A percentile compares a stretch with the other conserved stretches of the same genome.
phyloP scores from a whole-genome alignment of 2,113 vertebrate genomes.

The Xiphophorus couchianus region DNA sequence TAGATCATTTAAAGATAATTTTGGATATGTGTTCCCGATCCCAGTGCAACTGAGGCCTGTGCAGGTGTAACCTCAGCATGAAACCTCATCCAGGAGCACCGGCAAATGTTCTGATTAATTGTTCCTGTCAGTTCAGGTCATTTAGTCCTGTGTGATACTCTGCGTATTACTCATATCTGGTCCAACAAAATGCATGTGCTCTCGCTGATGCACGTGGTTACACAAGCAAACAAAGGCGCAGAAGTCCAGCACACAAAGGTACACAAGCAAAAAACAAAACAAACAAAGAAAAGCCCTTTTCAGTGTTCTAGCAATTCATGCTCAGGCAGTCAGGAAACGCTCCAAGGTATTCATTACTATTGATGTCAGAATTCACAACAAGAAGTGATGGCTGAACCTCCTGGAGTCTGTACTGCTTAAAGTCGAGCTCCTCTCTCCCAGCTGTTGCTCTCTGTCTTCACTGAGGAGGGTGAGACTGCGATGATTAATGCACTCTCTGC shows the following conservation, averaged over 20 bases:
- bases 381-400: constrained; percentile 75
- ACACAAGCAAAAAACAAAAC: constrained; percentile 42
- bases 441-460: constrained; percentile 70
- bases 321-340: constrained; percentile 65
- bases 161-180: constrained; percentile 62
- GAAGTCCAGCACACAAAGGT: constrained; percentile 36
- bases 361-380: constrained; percentile 75
- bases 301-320: constrained; percentile 57
- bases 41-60: constrained; percentile 44
- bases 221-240: constrained; percentile 22
- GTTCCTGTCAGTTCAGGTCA: constrained; percentile 58
- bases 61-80: constrained; percentile 72
- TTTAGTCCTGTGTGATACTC: constrained; percentile 59
- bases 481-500: constrained; percentile 75
- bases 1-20: constrained; percentile 57
- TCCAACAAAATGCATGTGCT: constrained; percentile 28
- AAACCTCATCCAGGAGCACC: constrained; percentile 49
- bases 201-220: constrained; percentile 11
- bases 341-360: constrained; percentile 78
- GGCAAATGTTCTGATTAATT: constrained; percentile 70
- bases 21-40: constrained; percentile 36
- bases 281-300: constrained; percentile 39
- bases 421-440: constrained; percentile 63
- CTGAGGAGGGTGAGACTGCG: constrained; percentile 52
- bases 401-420: constrained; percentile 76